phyloP scores from a whole-genome alignment of 2,797 vertebrate genomes.

The Nannoperca australis region DNA sequence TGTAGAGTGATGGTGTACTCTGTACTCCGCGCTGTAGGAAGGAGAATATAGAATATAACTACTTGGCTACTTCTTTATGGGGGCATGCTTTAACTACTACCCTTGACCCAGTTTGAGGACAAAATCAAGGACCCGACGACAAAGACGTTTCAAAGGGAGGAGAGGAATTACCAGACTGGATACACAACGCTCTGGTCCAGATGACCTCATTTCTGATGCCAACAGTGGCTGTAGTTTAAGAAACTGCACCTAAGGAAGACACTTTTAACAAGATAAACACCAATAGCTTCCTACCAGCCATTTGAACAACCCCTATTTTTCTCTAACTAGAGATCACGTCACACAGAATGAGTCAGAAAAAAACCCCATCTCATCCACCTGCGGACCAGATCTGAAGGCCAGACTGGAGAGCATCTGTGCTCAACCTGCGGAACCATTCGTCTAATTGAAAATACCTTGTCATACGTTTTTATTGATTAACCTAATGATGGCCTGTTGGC shows the following conservation, averaged over 20 bases:
- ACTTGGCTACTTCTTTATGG: constrained; percentile 29
- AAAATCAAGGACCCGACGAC: constrained; percentile 46
- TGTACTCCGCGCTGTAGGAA: constrained; percentile 8
- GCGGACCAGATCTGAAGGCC: not conserved
- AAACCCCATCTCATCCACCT: not conserved
- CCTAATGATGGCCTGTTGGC: not conserved
- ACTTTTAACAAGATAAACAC: not conserved
- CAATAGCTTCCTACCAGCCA: not conserved
- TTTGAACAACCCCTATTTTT: not conserved
- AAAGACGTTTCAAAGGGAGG: constrained; percentile 24
- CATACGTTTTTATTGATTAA: not conserved
- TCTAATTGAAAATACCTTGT: not conserved
- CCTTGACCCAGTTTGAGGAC: constrained; percentile 67
- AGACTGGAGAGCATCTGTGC: not conserved
- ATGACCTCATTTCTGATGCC: constrained; percentile 1
- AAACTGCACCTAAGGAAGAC: not conserved
- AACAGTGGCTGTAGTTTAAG: not conserved
- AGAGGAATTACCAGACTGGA: constrained; percentile 22
- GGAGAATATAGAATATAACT: not conserved
- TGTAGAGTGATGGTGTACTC: not conserved
- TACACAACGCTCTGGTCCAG: not conserved
- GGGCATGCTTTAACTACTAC: constrained; percentile 32
- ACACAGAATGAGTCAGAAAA: constrained; percentile 4
- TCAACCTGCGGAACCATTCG: not conserved
- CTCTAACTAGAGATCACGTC: not conserved